A percentile compares a stretch with the other conserved stretches of the same genome.
These are phyloP conservation scores for Merluccius polli DNA, from an alignment of 2,797 vertebrate species.

Conservation along the genomic window DNA sequence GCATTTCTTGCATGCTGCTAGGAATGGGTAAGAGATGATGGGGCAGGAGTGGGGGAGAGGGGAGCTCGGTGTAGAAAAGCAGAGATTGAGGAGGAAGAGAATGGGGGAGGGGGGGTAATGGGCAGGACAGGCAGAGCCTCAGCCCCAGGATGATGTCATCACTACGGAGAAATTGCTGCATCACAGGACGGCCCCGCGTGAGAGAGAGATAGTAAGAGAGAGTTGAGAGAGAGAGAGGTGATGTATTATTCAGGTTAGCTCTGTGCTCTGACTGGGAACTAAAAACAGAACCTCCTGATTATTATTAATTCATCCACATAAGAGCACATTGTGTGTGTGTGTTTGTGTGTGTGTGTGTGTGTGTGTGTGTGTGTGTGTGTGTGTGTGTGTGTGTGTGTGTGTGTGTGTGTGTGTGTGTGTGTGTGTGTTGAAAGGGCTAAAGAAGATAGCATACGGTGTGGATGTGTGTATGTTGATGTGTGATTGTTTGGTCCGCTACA, in stretches of 20 bases:
- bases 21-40: background rate
- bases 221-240: background rate
- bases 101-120: background rate
- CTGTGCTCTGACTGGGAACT: slow-evolving; percentile 36
- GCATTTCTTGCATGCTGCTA: background rate
- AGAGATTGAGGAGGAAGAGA: too few relatives aligned
- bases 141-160: slow-evolving; percentile 39
- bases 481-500: background rate
- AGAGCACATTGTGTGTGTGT: background rate
- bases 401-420: background rate
- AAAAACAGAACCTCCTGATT: slow-evolving; percentile 43
- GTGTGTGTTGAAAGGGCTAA: background rate
- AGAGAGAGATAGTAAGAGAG: slow-evolving; percentile 2
- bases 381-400: slow-evolving; percentile 10
- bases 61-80: too few relatives aligned
- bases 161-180: slow-evolving; percentile 43
- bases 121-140: slow-evolving; percentile 13
- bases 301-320: slow-evolving; percentile 48
- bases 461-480: slow-evolving; percentile 3
- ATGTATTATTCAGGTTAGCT: slow-evolving; percentile 55
- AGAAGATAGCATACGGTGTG: background rate
- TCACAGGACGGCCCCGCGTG: slow-evolving; percentile 43
- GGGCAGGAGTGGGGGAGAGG: background rate
- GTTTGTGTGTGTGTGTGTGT: slow-evolving; percentile 5
- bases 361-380: slow-evolving; percentile 5